Conservation (phyloP, 1,140 invertebrate genomes). For the Euglossa dilemma region DNA sequence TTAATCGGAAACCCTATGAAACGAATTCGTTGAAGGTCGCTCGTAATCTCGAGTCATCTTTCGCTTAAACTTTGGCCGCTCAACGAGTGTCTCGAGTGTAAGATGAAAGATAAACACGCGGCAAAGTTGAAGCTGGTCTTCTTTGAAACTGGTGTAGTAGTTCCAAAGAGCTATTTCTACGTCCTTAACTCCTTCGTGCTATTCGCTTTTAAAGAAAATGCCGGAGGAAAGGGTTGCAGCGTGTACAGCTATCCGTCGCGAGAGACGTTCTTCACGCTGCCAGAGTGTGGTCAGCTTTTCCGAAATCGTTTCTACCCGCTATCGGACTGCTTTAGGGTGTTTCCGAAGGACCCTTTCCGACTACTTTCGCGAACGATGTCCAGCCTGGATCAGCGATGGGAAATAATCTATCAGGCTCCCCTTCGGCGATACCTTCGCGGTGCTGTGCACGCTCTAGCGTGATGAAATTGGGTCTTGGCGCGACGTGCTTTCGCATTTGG, state of each 20-base stretch:
- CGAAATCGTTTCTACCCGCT: background rate
- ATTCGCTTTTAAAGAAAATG: no score
- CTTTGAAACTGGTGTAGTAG: background rate
- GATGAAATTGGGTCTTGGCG: background rate
- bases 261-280: no score
- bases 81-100: background rate
- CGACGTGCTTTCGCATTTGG: background rate
- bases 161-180: background rate
- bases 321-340: no score
- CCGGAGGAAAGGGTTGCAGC: no score
- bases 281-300: background rate
- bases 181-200: no score
- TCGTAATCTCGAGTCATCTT: constrained; percentile 1
- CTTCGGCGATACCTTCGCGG: background rate
- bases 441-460: background rate
- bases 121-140: background rate
- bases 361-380: background rate
- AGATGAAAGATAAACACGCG: background rate
- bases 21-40: background rate
- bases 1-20: constrained; percentile 9
- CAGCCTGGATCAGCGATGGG: background rate
- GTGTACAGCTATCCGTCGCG: no score
- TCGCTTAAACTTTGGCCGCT: background rate
- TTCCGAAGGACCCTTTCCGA: background rate
- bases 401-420: background rate